These are phyloP conservation scores for Phyllotis vaccarum DNA, from an alignment of 2,797 vertebrate genomes.

Conservation along the genomic window DNA sequence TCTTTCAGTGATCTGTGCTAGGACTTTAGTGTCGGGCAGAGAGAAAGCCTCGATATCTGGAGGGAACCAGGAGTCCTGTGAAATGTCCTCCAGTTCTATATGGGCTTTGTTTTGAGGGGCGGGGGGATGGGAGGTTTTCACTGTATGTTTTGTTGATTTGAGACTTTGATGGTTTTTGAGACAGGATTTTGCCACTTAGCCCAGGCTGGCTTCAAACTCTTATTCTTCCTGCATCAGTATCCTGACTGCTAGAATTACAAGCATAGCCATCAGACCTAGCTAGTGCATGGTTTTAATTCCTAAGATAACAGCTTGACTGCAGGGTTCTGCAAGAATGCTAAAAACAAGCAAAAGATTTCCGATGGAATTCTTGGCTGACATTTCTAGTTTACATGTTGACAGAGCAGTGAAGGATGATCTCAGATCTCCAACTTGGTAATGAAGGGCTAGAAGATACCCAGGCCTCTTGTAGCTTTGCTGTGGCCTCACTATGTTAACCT, in stretches of 20 bases:
- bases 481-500: rapidly evolving
- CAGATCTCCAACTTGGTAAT: not conserved
- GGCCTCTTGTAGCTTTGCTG: not conserved
- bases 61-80: not conserved
- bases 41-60: not conserved
- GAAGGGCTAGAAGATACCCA: not conserved
- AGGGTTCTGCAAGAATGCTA: not conserved
- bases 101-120: not conserved
- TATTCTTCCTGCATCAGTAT: not conserved
- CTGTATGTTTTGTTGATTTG: not conserved
- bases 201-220: not conserved
- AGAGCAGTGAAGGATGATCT: conserved; percentile 34
- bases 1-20: not conserved
- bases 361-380: conserved; percentile 37
- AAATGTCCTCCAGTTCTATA: not conserved
- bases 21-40: not conserved
- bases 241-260: not conserved
- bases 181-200: not conserved
- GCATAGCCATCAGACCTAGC: not conserved
- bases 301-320: conserved; percentile 40
- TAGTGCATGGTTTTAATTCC: conserved; percentile 63
- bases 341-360: conserved; percentile 48
- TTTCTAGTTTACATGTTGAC: conserved; percentile 44
- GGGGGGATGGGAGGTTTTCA: not conserved
- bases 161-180: not conserved